These are phyloP conservation scores for Azorinus chamasolen DNA, from an alignment of 2,888 invertebrate genomes.

Conservation along the genomic window DNA sequence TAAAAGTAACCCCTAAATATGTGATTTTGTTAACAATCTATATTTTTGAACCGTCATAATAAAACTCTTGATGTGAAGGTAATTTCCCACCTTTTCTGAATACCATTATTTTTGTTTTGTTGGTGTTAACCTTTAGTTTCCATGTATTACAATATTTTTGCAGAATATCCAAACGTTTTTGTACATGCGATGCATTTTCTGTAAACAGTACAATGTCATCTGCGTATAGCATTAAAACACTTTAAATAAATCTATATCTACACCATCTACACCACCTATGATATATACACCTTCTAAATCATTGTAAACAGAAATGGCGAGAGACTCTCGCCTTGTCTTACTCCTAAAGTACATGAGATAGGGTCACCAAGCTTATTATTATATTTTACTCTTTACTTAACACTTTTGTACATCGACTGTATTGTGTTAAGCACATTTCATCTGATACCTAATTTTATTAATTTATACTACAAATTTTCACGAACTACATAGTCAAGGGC, in stretches of 20 bases:
- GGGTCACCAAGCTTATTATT: no score
- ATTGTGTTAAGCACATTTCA: no score
- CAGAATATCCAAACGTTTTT: constrained; percentile 8
- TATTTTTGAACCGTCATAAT: no score
- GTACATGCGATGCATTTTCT: constrained; percentile 3
- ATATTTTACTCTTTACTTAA: constrained; percentile 40
- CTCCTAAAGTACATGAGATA: constrained; percentile 27
- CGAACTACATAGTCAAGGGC: constrained; percentile 40
- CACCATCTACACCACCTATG: no score
- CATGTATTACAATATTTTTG: constrained; percentile 24
- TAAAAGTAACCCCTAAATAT: no score
- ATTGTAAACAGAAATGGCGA: constrained; percentile 46
- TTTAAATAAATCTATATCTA: constrained; percentile 12
- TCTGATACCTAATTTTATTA: no score
- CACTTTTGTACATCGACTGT: constrained; percentile 31
- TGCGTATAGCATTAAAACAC: constrained; percentile 21
- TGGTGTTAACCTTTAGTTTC: no score
- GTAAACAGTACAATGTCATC: constrained; percentile 26
- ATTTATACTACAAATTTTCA: constrained; percentile 32
- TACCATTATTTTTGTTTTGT: no score
- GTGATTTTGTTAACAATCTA: no score
- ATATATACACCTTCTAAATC: no score
- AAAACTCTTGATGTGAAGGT: no score
- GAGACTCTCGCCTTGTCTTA: constrained; percentile 47
- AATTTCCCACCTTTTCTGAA: no score